Evolutionary conservation across 1,140 invertebrate genomes (phyloP), one percentile per base, ranked within the genome.

Genomic region (Hirudo medicinalis): DNA sequence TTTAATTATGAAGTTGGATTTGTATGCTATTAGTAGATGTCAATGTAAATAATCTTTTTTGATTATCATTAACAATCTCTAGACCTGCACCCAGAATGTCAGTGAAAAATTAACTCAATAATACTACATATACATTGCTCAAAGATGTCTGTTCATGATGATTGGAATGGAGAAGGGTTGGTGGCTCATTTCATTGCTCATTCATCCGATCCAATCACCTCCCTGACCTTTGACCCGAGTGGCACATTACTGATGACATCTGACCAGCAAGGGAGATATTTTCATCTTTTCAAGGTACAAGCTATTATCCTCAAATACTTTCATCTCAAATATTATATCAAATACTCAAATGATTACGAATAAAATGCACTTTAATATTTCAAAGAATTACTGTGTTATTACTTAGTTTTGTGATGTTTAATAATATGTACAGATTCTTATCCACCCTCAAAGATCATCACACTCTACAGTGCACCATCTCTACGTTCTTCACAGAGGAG

Each of bases 181-280:
- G 86, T 97, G 32, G 92, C 92, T 60, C 95, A 98, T 81, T 98
- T 98, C 83, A 85, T 91, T 71, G 94, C 94, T 13, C 94, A 97
- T 80, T 88, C 88, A 29, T 83, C 82, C 73, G 90, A 94, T 77
- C 89, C 92, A 0, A 87, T 98, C 70, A 89, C 94, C 19, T 89
- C 90, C 40, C 85, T 98, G 83, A 86, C 88, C 75, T 98, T 98
- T 83, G 94, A 97, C 80, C 87, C 89, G 8, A 93, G 90, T 72
- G 95, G 95, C 15, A 88, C 91, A 79, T 80, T 98, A 66, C 84
- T 99, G 29, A 85, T 97, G 69, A 97, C 94, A 1, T 91, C 92
- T 0, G 94, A 97, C 82, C 88, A 89, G 74, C 85, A 89, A n/a
- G 94, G 94, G 0, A 92, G 96, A 78, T 91, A 94, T 78, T 98